These are phyloP conservation scores for Drosophila elegans DNA, from an alignment of 1,140 invertebrate species.

Conservation along the genomic window DNA sequence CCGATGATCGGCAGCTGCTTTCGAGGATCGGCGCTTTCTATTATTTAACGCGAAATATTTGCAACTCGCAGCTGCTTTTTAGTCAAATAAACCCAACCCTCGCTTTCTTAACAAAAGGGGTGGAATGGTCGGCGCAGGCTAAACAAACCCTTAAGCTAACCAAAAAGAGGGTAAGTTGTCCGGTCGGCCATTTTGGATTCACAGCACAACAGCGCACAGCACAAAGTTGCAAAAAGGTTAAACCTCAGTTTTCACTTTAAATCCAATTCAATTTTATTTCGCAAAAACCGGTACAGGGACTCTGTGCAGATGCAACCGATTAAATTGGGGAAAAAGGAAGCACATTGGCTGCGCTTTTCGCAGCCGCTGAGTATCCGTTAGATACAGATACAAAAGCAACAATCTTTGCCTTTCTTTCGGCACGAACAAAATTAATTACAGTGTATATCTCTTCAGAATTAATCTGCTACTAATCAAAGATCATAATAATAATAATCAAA, in stretches of 20 bases:
- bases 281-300: conserved; percentile 4
- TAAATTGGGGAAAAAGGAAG: conserved; percentile 30
- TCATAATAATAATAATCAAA: no score
- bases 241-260: conserved; percentile 33
- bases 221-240: conserved; percentile 20
- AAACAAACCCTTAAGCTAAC: conserved; percentile 62
- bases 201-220: conserved; percentile 7
- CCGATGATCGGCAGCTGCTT: conserved; percentile 37
- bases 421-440: neutral
- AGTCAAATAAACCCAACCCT: conserved; percentile 59
- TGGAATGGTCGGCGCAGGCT: conserved; percentile 27
- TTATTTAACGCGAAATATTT: conserved; percentile 36
- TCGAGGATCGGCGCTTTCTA: conserved; percentile 18
- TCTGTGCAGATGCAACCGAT: conserved; percentile 34
- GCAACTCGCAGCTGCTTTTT: conserved; percentile 45
- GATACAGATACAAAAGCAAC: conserved; percentile 5
- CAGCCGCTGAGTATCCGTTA: conserved; percentile 44
- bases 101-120: conserved; percentile 10
- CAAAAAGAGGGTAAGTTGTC: conserved; percentile 61
- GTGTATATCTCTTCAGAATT: no score
- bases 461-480: no score
- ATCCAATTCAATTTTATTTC: conserved; percentile 28
- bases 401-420: no score
- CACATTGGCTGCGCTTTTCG: conserved; percentile 19
- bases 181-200: conserved; percentile 76